These are phyloP conservation scores for Heliconius congener DNA, from an alignment of 1,140 invertebrate genomes.

Conservation along the genomic window DNA sequence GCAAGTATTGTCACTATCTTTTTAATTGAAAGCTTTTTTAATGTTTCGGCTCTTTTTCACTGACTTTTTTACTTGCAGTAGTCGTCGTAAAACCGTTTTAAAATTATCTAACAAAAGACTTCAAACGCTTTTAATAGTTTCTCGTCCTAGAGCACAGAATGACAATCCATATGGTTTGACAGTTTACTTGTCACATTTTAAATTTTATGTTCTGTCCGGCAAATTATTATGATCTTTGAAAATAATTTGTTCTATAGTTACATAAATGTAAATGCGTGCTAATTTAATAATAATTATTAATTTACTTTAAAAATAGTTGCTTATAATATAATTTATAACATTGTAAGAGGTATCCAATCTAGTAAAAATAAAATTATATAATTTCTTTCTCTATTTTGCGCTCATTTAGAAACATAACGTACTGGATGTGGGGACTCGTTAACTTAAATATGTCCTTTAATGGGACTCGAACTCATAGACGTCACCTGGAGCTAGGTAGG, in stretches of 20 bases:
- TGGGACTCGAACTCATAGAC: no score
- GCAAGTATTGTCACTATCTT: slow-evolving; percentile 74
- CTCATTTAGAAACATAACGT: no score
- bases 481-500: no score
- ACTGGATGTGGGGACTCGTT: no score
- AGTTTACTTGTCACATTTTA: slow-evolving; percentile 67
- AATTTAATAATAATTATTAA: neutral
- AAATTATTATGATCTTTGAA: slow-evolving; percentile 43
- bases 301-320: no score
- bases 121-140: slow-evolving; percentile 67
- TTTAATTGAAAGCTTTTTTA: slow-evolving; percentile 78
- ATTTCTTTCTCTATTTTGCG: no score
- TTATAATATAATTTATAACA: no score
- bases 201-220: slow-evolving; percentile 58
- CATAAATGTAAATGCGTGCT: neutral
- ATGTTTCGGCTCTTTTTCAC: slow-evolving; percentile 63
- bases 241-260: slow-evolving; percentile 27
- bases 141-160: slow-evolving; percentile 45
- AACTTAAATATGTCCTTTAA: no score
- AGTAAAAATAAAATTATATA: no score
- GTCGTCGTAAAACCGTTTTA: slow-evolving; percentile 69
- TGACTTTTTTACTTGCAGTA: slow-evolving; percentile 65
- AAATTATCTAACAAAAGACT: slow-evolving; percentile 69
- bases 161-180: slow-evolving; percentile 71
- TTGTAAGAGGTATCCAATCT: no score